Conservation (phyloP, 1,140 invertebrate genomes). For the Cotesia glomerata region DNA sequence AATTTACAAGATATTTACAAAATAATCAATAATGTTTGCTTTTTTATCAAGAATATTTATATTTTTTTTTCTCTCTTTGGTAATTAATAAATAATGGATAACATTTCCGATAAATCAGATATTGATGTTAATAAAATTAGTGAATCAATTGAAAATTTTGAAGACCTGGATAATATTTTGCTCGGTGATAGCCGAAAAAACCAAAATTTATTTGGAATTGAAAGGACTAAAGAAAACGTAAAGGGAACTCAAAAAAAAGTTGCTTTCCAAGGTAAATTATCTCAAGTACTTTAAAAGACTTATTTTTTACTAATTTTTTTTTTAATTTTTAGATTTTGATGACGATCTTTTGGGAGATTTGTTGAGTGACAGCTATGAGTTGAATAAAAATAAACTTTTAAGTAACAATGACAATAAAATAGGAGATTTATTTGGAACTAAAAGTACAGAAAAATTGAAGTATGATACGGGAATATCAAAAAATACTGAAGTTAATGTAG, state of each 20-base stretch:
- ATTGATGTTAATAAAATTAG: constrained; percentile 28
- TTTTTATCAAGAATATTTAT: not conserved
- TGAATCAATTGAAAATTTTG: constrained; percentile 34
- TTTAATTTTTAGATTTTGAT: constrained; percentile 33
- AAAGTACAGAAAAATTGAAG: constrained; percentile 8
- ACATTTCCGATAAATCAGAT: constrained; percentile 27
- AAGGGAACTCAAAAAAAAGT: constrained; percentile 43
- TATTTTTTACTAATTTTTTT: not conserved
- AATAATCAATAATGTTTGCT: no score
- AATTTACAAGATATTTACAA: no score
- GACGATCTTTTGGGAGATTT: constrained; percentile 42
- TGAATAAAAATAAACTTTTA: constrained; percentile 31
- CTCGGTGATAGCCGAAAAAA: constrained; percentile 25
- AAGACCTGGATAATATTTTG: constrained; percentile 37
- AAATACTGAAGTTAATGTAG: not conserved
- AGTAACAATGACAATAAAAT: constrained; percentile 35
- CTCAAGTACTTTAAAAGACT: no score
- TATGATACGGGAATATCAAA: not conserved
- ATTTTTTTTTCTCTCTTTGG: not conserved
- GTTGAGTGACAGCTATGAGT: constrained; percentile 40
- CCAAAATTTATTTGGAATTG: not conserved
- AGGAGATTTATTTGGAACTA: constrained; percentile 44
- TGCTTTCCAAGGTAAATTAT: constrained; percentile 39
- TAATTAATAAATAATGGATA: constrained; percentile 12
- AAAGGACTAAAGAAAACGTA: constrained; percentile 35